phyloP scores from a whole-genome alignment of 2,888 invertebrate genomes.

The Chouioia cunea region DNA sequence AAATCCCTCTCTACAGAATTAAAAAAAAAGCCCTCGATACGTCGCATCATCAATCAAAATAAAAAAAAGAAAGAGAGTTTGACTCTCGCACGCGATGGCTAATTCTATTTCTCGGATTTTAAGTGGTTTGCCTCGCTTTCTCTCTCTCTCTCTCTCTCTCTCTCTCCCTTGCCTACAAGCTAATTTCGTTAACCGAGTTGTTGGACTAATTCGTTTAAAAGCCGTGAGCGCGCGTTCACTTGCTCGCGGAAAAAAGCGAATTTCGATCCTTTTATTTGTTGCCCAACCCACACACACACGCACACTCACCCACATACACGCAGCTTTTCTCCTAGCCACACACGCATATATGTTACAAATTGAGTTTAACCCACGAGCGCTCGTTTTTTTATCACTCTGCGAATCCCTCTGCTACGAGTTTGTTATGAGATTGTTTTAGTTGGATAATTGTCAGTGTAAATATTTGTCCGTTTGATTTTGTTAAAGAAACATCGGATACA shows the following conservation, averaged over 20 bases:
- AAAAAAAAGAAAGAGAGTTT: background rate
- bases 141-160: conserved; percentile 23
- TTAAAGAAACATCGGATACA: too few relatives aligned
- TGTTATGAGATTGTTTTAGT: too few relatives aligned
- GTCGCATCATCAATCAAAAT: conserved; percentile 11
- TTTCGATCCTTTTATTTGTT: conserved; percentile 41
- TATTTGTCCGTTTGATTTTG: too few relatives aligned
- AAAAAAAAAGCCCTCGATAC: background rate
- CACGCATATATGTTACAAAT: background rate
- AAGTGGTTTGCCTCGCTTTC: conserved; percentile 53
- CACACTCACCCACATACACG: conserved; percentile 27
- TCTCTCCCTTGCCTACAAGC: conserved; percentile 49
- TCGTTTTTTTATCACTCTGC: too few relatives aligned
- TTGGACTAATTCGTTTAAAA: conserved; percentile 66
- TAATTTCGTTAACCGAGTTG: conserved; percentile 69
- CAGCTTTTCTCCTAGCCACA: background rate
- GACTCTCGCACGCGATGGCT: conserved; percentile 46
- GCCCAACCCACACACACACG: conserved; percentile 19
- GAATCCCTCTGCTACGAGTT: too few relatives aligned
- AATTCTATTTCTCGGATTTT: conserved; percentile 67
- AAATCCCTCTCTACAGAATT: too few relatives aligned
- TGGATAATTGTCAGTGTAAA: too few relatives aligned
- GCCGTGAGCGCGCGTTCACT: conserved; percentile 54
- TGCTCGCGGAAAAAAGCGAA: conserved; percentile 40
- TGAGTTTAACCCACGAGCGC: too few relatives aligned